phyloP scores from a whole-genome alignment of 2,888 invertebrate genomes.

The Pyralis farinalis region DNA sequence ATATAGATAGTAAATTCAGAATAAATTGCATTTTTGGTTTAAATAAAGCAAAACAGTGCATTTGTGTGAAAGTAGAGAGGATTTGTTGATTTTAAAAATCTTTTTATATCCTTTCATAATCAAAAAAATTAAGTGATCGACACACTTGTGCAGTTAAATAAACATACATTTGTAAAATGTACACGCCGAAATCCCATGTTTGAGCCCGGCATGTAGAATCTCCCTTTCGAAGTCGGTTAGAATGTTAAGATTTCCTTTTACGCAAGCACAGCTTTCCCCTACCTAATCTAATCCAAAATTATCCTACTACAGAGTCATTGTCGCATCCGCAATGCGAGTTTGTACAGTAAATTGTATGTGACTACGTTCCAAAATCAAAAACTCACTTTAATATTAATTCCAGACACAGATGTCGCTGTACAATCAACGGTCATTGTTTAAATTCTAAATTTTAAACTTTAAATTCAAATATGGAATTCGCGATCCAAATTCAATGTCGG shows the following conservation, averaged over 20 bases:
- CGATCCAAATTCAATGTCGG: constrained; percentile 33
- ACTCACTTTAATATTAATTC: constrained; percentile 75
- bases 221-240: background rate
- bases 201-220: background rate
- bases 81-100: too few species aligned
- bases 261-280: background rate
- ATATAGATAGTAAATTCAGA: too few species aligned
- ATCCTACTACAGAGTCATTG: constrained; percentile 8
- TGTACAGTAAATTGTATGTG: background rate
- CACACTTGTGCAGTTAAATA: background rate
- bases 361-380: constrained; percentile 4
- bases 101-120: too few species aligned
- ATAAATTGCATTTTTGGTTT: too few species aligned
- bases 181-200: background rate
- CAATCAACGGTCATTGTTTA: constrained; percentile 54
- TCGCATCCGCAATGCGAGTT: constrained; percentile 1
- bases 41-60: too few species aligned
- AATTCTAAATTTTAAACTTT: constrained; percentile 24
- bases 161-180: background rate
- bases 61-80: too few species aligned
- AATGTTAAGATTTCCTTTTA: background rate
- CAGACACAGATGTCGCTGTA: constrained; percentile 52
- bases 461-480: constrained; percentile 25
- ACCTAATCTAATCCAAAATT: constrained; percentile 16
- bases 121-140: background rate